phyloP scores from a whole-genome alignment of 1,140 invertebrate genomes.

The Ganaspis sp. region DNA sequence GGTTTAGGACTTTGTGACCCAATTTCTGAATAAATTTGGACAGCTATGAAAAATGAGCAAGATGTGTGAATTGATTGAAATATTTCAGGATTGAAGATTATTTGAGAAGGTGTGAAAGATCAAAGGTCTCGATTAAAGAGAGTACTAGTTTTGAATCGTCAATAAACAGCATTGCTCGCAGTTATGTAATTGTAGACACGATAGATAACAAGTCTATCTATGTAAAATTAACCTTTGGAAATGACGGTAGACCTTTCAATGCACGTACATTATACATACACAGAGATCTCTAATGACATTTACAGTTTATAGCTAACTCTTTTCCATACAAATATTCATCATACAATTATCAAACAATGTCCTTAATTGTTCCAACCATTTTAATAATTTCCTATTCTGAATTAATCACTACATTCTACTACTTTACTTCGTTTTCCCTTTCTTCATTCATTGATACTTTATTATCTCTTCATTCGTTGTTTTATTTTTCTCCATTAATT shows the following conservation, averaged over 20 bases:
- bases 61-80: too few species aligned
- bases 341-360: background rate
- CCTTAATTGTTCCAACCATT: background rate
- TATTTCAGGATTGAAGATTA: background rate
- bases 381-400: background rate
- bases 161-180: background rate
- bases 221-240: conserved; percentile 25
- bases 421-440: too few species aligned
- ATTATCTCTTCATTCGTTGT: too few species aligned
- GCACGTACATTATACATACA: too few species aligned
- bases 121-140: background rate
- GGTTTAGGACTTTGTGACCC: too few species aligned
- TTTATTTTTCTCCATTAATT: too few species aligned
- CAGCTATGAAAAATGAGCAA: too few species aligned
- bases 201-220: background rate
- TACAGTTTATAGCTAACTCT: background rate
- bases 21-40: too few species aligned
- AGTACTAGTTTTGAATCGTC: background rate
- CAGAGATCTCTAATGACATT: background rate
- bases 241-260: background rate
- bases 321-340: background rate
- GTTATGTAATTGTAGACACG: conserved; percentile 3
- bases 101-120: background rate
- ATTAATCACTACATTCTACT: too few species aligned
- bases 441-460: too few species aligned